A percentile compares a stretch with the other conserved stretches of the same genome.
These are phyloP conservation scores for Ceratosolen fusciceps DNA, from an alignment of 1,140 invertebrate species.

Conservation along the genomic window DNA sequence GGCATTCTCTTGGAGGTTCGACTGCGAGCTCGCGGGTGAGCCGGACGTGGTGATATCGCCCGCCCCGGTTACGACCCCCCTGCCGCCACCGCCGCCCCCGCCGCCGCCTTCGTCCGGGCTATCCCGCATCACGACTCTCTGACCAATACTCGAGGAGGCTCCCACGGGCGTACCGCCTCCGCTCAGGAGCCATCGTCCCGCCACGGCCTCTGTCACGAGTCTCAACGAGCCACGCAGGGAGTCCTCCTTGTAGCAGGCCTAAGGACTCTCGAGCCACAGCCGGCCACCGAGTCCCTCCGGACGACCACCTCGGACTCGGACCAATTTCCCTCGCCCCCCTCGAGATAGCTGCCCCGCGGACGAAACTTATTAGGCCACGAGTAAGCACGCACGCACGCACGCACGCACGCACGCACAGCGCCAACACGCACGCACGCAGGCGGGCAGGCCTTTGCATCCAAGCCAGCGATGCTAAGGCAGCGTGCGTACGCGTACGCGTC, in stretches of 20 bases:
- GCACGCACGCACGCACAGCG: too few relatives aligned
- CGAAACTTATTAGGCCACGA: not conserved
- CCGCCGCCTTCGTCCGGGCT: slow-evolving; percentile 56
- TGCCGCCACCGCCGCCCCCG: slow-evolving; percentile 60
- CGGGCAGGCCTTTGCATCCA: too few relatives aligned
- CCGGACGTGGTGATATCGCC: slow-evolving; percentile 69
- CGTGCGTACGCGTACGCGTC: too few relatives aligned
- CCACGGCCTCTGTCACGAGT: not conserved
- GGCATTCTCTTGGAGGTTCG: slow-evolving; percentile 70
- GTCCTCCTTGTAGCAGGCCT: slow-evolving; percentile 10
- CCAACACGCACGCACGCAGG: too few relatives aligned
- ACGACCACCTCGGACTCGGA: not conserved
- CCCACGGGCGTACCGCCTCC: slow-evolving; percentile 63
- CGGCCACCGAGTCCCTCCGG: not conserved
- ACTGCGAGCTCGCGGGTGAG: slow-evolving; percentile 69
- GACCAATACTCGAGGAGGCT: slow-evolving; percentile 70
- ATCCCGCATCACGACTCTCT: slow-evolving; percentile 68
- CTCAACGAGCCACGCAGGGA: not conserved
- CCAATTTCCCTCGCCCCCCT: not conserved
- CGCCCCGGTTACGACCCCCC: slow-evolving; percentile 60
- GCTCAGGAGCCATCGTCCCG: not conserved
- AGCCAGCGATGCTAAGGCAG: too few relatives aligned
- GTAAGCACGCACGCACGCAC: not conserved
- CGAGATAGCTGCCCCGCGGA: not conserved
- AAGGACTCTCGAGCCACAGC: not conserved